These are phyloP conservation scores for Drosophila malerkotliana DNA, from an alignment of 1,140 invertebrate species.

Conservation along the genomic window DNA sequence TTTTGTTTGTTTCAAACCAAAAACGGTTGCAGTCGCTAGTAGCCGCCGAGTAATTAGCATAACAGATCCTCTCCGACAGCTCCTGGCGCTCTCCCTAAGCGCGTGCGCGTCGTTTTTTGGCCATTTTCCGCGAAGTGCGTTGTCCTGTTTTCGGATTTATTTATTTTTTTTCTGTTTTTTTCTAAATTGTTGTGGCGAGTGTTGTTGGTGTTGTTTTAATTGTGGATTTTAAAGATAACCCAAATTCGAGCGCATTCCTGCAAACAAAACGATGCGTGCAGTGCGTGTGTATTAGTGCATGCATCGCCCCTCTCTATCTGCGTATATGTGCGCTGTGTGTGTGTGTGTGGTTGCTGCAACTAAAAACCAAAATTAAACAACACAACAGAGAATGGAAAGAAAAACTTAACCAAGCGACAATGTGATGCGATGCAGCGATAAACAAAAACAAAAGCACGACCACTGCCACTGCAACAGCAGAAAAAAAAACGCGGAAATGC, in stretches of 20 bases:
- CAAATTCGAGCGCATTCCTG: slow-evolving; percentile 28
- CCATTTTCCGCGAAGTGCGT: background rate
- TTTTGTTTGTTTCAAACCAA: background rate
- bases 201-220: background rate
- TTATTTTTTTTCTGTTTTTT: background rate
- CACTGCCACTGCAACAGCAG: slow-evolving; percentile 38
- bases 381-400: slow-evolving; percentile 11
- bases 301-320: background rate
- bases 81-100: background rate
- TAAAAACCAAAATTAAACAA: slow-evolving; percentile 41
- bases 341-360: slow-evolving; percentile 32
- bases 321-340: slow-evolving; percentile 1
- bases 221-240: slow-evolving; percentile 5
- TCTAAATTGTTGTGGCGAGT: background rate
- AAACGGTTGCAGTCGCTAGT: background rate
- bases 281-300: slow-evolving; percentile 38
- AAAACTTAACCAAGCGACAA: slow-evolving; percentile 57
- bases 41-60: background rate
- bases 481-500: slow-evolving; percentile 76
- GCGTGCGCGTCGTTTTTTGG: slow-evolving; percentile 1
- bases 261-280: slow-evolving; percentile 10
- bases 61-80: background rate
- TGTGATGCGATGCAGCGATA: slow-evolving; percentile 63
- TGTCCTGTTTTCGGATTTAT: background rate
- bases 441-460: slow-evolving; percentile 49